A percentile compares a stretch with the other conserved stretches of the same genome.
These are phyloP conservation scores for Eptesicus fuscus DNA, from an alignment of 2,113 vertebrate genomes.

Conservation along the genomic window DNA sequence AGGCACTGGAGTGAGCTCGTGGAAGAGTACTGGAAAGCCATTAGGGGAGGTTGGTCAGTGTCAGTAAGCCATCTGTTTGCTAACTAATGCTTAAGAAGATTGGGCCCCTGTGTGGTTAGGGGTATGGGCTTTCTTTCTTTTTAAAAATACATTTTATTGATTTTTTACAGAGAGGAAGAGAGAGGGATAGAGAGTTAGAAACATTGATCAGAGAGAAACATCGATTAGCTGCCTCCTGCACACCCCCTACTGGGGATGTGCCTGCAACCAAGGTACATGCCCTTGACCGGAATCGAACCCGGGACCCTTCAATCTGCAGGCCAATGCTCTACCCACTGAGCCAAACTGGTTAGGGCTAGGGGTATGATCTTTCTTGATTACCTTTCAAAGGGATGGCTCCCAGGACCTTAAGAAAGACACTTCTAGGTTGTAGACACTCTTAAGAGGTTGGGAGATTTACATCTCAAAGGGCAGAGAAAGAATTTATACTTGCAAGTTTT, in stretches of 20 bases:
- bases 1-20: background rate
- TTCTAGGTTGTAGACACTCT: background rate
- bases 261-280: too few relatives aligned
- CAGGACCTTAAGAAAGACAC: background rate
- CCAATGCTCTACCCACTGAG: too few relatives aligned
- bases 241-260: too few relatives aligned
- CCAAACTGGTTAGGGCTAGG: too few relatives aligned
- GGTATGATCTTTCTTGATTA: background rate
- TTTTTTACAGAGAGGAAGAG: too few relatives aligned
- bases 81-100: background rate
- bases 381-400: background rate
- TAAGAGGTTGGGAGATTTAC: background rate
- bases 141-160: too few relatives aligned
- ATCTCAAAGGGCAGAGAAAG: background rate
- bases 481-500: background rate
- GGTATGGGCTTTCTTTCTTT: background rate
- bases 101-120: background rate
- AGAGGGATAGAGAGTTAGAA: too few relatives aligned
- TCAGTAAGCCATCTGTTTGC: background rate
- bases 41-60: background rate
- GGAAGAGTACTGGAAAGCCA: background rate
- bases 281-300: too few relatives aligned
- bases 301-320: too few relatives aligned
- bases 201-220: too few relatives aligned
- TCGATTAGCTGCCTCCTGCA: too few relatives aligned